Conservation (phyloP, 92 coral and sea anemone genomes). For the Epizoanthus illoricatus region DNA sequence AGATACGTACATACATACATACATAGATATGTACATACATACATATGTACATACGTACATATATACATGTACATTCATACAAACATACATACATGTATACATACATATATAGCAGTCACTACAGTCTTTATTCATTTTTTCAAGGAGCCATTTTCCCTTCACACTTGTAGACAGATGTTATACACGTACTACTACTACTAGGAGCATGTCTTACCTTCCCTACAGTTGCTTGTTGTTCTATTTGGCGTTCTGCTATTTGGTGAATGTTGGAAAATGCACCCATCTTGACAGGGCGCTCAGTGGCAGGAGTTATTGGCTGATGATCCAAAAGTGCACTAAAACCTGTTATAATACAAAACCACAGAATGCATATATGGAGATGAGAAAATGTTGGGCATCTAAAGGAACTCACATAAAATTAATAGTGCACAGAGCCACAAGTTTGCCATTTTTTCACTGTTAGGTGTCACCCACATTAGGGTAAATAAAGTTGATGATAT, state of each 20-base stretch:
- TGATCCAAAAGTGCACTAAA: constrained; percentile 78
- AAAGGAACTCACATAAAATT: background rate
- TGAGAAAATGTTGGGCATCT: background rate
- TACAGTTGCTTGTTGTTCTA: constrained; percentile 32
- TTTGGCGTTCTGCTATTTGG: constrained; percentile 31
- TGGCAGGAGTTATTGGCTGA: constrained; percentile 67
- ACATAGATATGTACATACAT: background rate
- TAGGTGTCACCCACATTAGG: too few relatives aligned
- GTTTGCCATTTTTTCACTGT: too few relatives aligned
- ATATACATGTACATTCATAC: too few relatives aligned
- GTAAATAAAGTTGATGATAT: too few relatives aligned
- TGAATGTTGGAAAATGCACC: constrained; percentile 30
- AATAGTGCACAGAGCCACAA: too few relatives aligned
- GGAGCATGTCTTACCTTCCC: constrained; percentile 36
- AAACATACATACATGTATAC: background rate
- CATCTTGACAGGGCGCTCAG: constrained; percentile 62
- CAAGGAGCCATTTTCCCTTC: too few relatives aligned
- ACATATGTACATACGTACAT: background rate
- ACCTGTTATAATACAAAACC: constrained; percentile 37
- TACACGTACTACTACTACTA: too few relatives aligned
- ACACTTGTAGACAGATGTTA: too few relatives aligned
- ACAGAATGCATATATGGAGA: background rate
- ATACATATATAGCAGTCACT: background rate
- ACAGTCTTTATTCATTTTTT: background rate
- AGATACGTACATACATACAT: too few relatives aligned